Percentiles rank a stretch among this genome's conserved stretches.
These are phyloP conservation scores for Shinisaurus crocodilurus DNA, from an alignment of 2,113 vertebrate species.

Conservation along the genomic window DNA sequence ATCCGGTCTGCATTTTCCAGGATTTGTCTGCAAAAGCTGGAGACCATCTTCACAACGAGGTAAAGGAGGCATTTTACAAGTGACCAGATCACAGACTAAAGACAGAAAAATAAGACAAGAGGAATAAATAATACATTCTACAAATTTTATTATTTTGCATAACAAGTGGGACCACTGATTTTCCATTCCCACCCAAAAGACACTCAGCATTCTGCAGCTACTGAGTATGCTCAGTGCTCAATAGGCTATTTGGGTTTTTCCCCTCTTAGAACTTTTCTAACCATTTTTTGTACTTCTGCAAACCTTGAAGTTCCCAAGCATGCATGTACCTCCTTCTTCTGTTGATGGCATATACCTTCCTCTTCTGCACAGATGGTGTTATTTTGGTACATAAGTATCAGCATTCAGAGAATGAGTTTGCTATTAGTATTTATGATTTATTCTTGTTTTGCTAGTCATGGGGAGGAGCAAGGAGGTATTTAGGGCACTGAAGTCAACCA, in stretches of 20 bases:
- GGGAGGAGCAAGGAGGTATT: neutral
- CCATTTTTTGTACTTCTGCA: neutral
- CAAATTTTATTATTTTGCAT: too few relatives aligned
- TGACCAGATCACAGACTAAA: slow-evolving; percentile 87
- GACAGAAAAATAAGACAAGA: slow-evolving; percentile 27
- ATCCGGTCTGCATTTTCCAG: slow-evolving; percentile 86
- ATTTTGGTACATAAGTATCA: neutral
- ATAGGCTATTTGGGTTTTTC: neutral
- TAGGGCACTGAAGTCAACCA: neutral
- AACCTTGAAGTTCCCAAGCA: neutral
- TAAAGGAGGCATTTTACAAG: slow-evolving; percentile 80
- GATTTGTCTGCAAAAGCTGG: slow-evolving; percentile 84
- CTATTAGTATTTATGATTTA: neutral
- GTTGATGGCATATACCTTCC: neutral
- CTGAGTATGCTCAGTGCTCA: neutral
- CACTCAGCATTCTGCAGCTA: neutral
- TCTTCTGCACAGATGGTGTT: neutral
- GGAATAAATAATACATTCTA: neutral
- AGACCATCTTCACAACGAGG: slow-evolving; percentile 88
- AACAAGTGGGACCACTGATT: neutral
- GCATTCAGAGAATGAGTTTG: neutral
- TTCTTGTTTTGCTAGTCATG: neutral
- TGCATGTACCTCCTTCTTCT: neutral
- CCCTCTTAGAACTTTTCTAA: too few relatives aligned
- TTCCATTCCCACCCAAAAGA: neutral